These are phyloP conservation scores for Brachymystax lenok DNA, from an alignment of 2,797 vertebrate genomes.

Conservation along the genomic window DNA sequence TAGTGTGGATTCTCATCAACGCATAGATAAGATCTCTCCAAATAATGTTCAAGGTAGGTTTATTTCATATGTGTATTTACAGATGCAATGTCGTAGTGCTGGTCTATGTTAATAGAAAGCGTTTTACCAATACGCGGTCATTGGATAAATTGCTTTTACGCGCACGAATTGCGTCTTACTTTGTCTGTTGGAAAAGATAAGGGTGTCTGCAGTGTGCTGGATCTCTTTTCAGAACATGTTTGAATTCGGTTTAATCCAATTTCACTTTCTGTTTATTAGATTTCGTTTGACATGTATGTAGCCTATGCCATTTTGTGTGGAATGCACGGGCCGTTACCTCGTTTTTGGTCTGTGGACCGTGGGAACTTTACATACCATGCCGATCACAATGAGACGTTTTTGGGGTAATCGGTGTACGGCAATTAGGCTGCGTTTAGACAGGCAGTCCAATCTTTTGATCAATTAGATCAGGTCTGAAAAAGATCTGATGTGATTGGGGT, in stretches of 20 bases:
- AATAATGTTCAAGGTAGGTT: conserved; percentile 58
- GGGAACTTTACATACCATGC: neutral
- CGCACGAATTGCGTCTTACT: neutral
- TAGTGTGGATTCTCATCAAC: conserved; percentile 55
- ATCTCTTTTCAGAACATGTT: neutral
- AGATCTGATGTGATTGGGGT: too few relatives aligned
- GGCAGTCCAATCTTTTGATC: too few relatives aligned
- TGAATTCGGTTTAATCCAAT: neutral
- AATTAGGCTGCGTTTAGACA: neutral
- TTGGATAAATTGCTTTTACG: neutral
- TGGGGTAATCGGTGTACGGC: neutral
- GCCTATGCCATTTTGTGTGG: neutral
- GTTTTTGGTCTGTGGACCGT: neutral
- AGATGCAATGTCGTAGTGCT: neutral
- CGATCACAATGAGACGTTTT: neutral
- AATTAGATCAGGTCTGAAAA: too few relatives aligned
- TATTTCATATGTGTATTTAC: neutral
- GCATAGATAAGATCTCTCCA: conserved; percentile 18
- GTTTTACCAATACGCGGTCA: neutral
- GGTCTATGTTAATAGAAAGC: neutral
- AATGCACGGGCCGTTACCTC: neutral
- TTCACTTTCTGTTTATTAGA: neutral
- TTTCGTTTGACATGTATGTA: neutral
- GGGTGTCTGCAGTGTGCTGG: neutral
- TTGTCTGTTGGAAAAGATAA: neutral